Percentiles rank a stretch among this genome's conserved stretches.
Evolutionary conservation across 1,140 invertebrate genomes (phyloP).

Genomic region (Ganaspis sp.): DNA sequence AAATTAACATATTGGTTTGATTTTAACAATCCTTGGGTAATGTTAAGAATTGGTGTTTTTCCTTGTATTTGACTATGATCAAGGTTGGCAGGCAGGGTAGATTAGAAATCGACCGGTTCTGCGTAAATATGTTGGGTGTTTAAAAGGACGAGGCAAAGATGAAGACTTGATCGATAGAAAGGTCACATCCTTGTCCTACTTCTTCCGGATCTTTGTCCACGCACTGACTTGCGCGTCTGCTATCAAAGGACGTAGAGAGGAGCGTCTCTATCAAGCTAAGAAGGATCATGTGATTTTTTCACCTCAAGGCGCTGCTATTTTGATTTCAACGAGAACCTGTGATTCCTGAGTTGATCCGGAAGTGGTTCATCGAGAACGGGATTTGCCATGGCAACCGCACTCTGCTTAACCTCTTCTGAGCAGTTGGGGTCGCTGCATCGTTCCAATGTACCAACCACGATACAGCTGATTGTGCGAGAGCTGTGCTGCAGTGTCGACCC

Average conservation of each 20-base stretch:
- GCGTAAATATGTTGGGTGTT: constrained; percentile 1
- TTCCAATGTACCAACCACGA: constrained; percentile 7
- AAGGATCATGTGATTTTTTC: constrained; percentile 37
- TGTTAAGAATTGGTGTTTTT: too few relatives aligned
- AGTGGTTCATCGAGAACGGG: constrained; percentile 64
- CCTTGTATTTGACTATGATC: not conserved
- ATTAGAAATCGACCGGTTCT: constrained; percentile 23
- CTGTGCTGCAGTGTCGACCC: not conserved
- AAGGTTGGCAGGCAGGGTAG: not conserved
- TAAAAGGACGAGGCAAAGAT: not conserved
- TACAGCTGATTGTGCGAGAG: constrained; percentile 1
- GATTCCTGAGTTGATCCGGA: constrained; percentile 55
- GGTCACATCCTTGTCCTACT: constrained; percentile 28
- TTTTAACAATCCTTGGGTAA: too few relatives aligned
- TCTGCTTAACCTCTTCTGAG: constrained; percentile 62
- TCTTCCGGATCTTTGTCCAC: constrained; percentile 27
- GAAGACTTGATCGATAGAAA: constrained; percentile 8
- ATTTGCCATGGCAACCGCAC: constrained; percentile 66
- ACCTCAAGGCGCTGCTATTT: not conserved
- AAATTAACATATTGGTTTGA: too few relatives aligned
- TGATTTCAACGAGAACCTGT: not conserved
- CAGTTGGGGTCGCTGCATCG: constrained; percentile 60
- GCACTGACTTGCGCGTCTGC: constrained; percentile 15
- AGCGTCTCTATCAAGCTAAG: constrained; percentile 28
- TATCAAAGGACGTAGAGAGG: constrained; percentile 38